Percentiles rank a stretch among this genome's conserved stretches.
phyloP scores from a whole-genome alignment of 2,113 vertebrate species.

The Paratilapia polleni region DNA sequence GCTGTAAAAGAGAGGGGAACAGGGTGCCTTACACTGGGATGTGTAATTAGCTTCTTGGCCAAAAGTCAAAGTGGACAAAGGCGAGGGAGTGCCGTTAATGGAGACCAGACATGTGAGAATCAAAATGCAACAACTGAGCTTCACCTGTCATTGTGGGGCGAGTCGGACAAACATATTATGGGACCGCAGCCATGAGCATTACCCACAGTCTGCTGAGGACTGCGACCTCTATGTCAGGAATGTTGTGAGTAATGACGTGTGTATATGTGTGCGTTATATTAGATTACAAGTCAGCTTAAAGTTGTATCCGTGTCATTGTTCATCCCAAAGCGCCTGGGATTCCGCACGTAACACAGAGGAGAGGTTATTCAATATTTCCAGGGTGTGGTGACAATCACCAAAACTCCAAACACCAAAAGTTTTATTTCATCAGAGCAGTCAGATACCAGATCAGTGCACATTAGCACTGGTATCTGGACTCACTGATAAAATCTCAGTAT shows the following conservation, averaged over 20 bases:
- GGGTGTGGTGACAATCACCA: constrained; percentile 6
- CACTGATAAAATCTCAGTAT: neutral
- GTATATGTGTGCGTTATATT: constrained; percentile 59
- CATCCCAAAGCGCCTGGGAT: constrained; percentile 42
- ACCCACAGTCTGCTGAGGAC: constrained; percentile 34
- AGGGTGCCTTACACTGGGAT: neutral
- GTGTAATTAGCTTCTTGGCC: constrained; percentile 4
- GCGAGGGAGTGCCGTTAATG: neutral
- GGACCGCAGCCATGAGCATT: constrained; percentile 20
- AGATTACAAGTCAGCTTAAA: constrained; percentile 60
- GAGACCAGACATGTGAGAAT: constrained; percentile 33
- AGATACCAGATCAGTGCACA: neutral
- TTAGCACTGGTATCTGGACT: neutral
- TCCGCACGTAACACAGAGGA: constrained; percentile 38
- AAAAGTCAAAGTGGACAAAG: neutral
- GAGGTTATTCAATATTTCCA: neutral
- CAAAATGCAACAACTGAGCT: constrained; percentile 38
- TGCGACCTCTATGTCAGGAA: constrained; percentile 64
- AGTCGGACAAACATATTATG: neutral
- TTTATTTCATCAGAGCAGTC: neutral
- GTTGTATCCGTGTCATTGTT: constrained; percentile 60
- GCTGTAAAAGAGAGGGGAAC: neutral
- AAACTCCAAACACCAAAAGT: neutral
- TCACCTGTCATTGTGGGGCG: constrained; percentile 28
- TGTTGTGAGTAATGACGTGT: constrained; percentile 58